These are phyloP conservation scores for Marisa cornuarietis DNA, from an alignment of 1,140 invertebrate species.

Conservation along the genomic window DNA sequence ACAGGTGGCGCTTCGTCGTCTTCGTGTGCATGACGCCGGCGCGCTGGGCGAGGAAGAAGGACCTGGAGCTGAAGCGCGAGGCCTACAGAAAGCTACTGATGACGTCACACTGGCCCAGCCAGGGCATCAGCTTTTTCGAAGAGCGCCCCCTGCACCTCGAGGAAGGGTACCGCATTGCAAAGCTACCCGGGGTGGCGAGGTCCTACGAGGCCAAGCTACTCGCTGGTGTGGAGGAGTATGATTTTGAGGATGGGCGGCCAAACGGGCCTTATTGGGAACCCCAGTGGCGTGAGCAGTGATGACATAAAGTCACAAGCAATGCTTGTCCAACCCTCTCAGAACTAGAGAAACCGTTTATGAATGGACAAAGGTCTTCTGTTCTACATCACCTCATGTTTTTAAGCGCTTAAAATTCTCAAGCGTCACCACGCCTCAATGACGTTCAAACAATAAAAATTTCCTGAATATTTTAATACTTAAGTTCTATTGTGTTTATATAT, in stretches of 20 bases:
- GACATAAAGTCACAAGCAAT: no score
- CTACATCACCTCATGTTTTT: no score
- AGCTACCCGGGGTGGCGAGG: slow-evolving; percentile 36
- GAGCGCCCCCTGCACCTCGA: slow-evolving; percentile 24
- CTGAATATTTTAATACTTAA: no score
- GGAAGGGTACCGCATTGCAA: background rate
- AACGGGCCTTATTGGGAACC: slow-evolving; percentile 35
- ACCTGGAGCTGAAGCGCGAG: slow-evolving; percentile 35
- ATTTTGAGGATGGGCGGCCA: slow-evolving; percentile 39
- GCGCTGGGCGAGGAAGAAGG: slow-evolving; percentile 41
- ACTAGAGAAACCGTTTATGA: no score
- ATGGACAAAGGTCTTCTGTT: no score
- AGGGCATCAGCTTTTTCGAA: slow-evolving; percentile 37
- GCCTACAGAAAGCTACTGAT: slow-evolving; percentile 42
- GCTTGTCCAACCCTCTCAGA: no score
- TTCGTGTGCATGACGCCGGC: slow-evolving; percentile 57
- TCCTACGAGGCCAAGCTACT: slow-evolving; percentile 31
- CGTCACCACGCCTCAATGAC: no score
- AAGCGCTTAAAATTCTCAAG: no score
- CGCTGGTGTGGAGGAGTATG: slow-evolving; percentile 39
- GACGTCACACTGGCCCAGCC: slow-evolving; percentile 54
- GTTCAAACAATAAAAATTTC: no score
- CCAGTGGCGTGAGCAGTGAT: background rate
- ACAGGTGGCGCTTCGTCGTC: slow-evolving; percentile 53
- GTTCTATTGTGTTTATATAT: no score